Evolutionary conservation across 2,797 vertebrate genomes (phyloP), one percentile per base, ranked within the genome.

Genomic region (Odontamblyopus lacepedii): DNA sequence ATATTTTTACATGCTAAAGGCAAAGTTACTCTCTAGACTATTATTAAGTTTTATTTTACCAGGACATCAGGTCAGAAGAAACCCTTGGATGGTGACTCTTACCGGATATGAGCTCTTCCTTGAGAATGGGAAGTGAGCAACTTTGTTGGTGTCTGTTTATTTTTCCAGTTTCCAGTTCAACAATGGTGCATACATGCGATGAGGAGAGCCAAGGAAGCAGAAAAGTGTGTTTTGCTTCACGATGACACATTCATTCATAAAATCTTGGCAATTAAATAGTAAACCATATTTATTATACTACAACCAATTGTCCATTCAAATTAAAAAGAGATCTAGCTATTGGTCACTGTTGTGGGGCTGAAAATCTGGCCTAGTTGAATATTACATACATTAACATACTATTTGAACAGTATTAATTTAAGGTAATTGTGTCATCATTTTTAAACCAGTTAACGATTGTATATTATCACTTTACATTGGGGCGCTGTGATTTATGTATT

Each of bases 51-150:
- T 29, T 53, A 53, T 53, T 53, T 32, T 50, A 9, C 29, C 27
- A n/a, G 48, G 27, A 30, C 64, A 30, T 27, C 50, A 30, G 50
- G 15, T 32, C 23, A 23, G 29, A 32, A 12, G 29, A 67, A 27
- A 16, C 63, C 6, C 26, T 13, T n/a, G 23, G 18, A 18, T 53
- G 13, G 8, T 67, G 65, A 53, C 27, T 67, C 15, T 15, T 64
- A 26, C 44, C 48, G 48, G 48, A 67, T 19, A 18, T 53, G 48
- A 4, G 23, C 23, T 27, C 29, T 53, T 67, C 29, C 65, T 67
- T 67, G 48, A 67, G 6, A 32, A 67, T 67, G 48, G 65, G 65
- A 67, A 53, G 65, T 67, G 65, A 67, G 65, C 55, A 67, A 67
- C 27, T 30, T 51, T 48, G n/a, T 13, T 23, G 13, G 7, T 19